A percentile compares a stretch with the other conserved stretches of the same genome.
Evolutionary conservation across 1,140 invertebrate species (phyloP).

Genomic region (Andrena cerasifolii): DNA sequence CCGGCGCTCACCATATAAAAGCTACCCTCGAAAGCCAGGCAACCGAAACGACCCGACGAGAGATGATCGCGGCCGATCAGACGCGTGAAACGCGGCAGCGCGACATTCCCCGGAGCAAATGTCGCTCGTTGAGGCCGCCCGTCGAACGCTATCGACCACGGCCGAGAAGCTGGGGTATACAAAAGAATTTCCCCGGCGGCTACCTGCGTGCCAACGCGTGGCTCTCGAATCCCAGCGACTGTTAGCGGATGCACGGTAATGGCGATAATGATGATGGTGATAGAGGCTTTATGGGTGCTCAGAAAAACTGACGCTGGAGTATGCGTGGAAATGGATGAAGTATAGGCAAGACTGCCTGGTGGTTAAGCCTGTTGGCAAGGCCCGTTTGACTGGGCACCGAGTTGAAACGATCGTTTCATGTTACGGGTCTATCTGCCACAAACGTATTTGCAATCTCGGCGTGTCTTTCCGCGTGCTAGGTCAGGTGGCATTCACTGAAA

Average conservation of each 20-base stretch:
- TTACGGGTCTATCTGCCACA: neutral
- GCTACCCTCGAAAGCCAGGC: slow-evolving; percentile 37
- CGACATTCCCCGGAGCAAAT: slow-evolving; percentile 68
- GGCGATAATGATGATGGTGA: slow-evolving; percentile 68
- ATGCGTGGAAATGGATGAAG: slow-evolving; percentile 57
- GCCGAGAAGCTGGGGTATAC: slow-evolving; percentile 22
- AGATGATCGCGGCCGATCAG: slow-evolving; percentile 58
- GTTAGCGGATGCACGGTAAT: slow-evolving; percentile 60
- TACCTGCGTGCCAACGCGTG: slow-evolving; percentile 52
- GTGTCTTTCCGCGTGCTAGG: neutral
- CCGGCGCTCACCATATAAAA: slow-evolving; percentile 44
- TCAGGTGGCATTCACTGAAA: too few species aligned
- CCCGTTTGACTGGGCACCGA: slow-evolving; percentile 40
- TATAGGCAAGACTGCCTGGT: slow-evolving; percentile 7
- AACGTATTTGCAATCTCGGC: neutral
- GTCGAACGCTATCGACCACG: slow-evolving; percentile 52
- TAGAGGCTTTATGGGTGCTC: slow-evolving; percentile 64
- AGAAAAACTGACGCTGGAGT: slow-evolving; percentile 60
- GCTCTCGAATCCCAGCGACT: slow-evolving; percentile 54
- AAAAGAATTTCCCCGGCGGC: slow-evolving; percentile 40
- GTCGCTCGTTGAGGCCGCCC: slow-evolving; percentile 60
- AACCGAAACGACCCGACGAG: slow-evolving; percentile 48
- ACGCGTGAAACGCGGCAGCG: slow-evolving; percentile 47
- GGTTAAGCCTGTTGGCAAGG: slow-evolving; percentile 50
- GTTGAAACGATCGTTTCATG: slow-evolving; percentile 47